Percentiles rank a stretch among this genome's conserved stretches.
These are phyloP conservation scores for Caenorhabditis sp. DNA, from an alignment of 2,888 invertebrate species.

Conservation along the genomic window DNA sequence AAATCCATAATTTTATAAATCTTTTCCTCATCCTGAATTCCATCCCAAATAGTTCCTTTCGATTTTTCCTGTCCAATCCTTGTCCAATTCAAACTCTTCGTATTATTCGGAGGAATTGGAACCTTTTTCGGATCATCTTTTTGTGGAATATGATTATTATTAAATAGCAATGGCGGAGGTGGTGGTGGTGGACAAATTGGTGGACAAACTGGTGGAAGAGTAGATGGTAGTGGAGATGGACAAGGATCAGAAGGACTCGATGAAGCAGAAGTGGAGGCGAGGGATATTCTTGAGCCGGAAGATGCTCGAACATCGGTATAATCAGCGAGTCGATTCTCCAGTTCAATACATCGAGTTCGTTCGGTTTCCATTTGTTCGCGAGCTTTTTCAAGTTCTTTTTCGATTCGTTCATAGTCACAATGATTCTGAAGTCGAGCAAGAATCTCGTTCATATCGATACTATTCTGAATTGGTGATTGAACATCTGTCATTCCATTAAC, in stretches of 20 bases:
- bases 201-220: slow-evolving; percentile 42
- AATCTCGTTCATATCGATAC: slow-evolving; percentile 63
- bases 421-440: slow-evolving; percentile 63
- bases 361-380: slow-evolving; percentile 59
- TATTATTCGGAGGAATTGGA: slow-evolving; percentile 88
- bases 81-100: slow-evolving; percentile 98
- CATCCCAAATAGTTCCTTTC: slow-evolving; percentile 92
- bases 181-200: slow-evolving; percentile 61
- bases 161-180: slow-evolving; percentile 55
- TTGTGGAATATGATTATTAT: slow-evolving; percentile 9
- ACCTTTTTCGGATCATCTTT: slow-evolving; percentile 76
- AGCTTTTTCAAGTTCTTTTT: slow-evolving; percentile 57
- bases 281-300: slow-evolving; percentile 34
- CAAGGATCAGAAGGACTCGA: slow-evolving; percentile 57
- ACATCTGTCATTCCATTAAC: slow-evolving; percentile 58
- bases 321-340: slow-evolving; percentile 65
- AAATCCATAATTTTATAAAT: slow-evolving; percentile 78
- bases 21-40: slow-evolving; percentile 83
- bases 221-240: slow-evolving; percentile 37
- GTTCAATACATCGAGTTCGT: slow-evolving; percentile 52
- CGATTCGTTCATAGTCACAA: slow-evolving; percentile 62
- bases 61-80: slow-evolving; percentile 73
- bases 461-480: slow-evolving; percentile 44
- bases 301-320: slow-evolving; percentile 53
- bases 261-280: slow-evolving; percentile 52